Evolutionary conservation across 1,140 invertebrate genomes (phyloP), one percentile per base, ranked within the genome.

Genomic region (Zaprionus capensis): DNA sequence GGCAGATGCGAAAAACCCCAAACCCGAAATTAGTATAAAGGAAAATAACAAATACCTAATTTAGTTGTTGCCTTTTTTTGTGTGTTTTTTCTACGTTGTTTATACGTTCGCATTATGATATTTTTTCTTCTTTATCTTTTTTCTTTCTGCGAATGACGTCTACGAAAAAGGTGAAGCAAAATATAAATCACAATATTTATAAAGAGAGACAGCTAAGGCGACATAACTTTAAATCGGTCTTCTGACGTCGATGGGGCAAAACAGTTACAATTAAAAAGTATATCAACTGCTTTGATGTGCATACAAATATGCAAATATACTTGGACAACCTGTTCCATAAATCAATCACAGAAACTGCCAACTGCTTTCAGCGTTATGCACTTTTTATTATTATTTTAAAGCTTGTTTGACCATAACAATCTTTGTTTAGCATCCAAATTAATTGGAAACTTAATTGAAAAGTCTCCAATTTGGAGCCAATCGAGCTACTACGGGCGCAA

Each of bases 1-100:
- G 58, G 85, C 81, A 59, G 69, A 81, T 79, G 81, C 81, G 78
- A 87, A 88, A 88, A 87, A 84, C 71, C 79, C 80, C 78, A 82
- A 85, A 79, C 56, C 38, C 53, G 49, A 85, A 78, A 79, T 59
- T 71, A 55, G 71, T 77, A 67, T 75, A 72, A 78, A 78, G 80
- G 75, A 74, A 78, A 57, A 80, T 71, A 76, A 66, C 67, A 77
- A 70, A 77, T 82, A 70, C 72, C 64, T 70, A 83, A 84, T 61
- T 84, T 78, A 61, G 53, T 75, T 71, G 76, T 79, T 81, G 68
- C 66, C 72, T 61, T 72, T 79, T 61, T 74, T 67, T 63, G 55
- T 46, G 36, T 38, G 12, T 46, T 0, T 46, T 44, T 75, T 75
- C 71, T 78, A 83, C 75, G 76, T 67, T 79, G 56, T 82, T 76